Base-by-base conservation (phyloP, 2,888 invertebrate species). In the Strigamia crassipes region DNA sequence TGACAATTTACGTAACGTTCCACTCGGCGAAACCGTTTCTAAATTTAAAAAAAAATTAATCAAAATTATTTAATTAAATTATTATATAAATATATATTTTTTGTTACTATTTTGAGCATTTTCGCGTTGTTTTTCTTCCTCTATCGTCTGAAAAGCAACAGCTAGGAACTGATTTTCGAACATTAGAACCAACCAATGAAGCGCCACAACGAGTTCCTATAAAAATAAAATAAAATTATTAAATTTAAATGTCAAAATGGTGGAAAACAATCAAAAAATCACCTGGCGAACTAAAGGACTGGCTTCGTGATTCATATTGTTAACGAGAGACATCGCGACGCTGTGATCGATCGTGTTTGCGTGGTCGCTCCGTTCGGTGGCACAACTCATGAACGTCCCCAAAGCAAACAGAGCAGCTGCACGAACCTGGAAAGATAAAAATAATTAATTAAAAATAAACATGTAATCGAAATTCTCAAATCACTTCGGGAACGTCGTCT, bases 351-450 rank as follows among this genome's bases (percentile, higher is more conserved):
- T 94, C 87, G 94, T 94, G 88, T 95, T 96, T 73, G 96, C 96
- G 89, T 98, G 97, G 87, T 97, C 96, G 80, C 94, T 93, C 85
- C 96, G 92, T 87, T 94, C 93, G 34, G 91, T 91, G 66, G 93
- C 93, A 46, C 94, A 94, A 87, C 94, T 94, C 85, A 97, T 92
- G 89, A 96, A 97, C 27, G 97, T 94, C 84, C 98, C 99, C 83
- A 99, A 90, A 15, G 99, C 98, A 89, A 93, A 97, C 6, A 97
- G 96, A 78, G 95, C 94, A 0, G 97, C 95, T 13, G 97, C 96
- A 83, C 99, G 91, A 78, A 95, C 94, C 93, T 93, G 84, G 51
- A 81, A 1, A 6, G 9, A 80, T 21, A 51, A 10, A 80, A 42
- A 51, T 51, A 1, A 5, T 1, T 3, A 79, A 38, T 18, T 23